A percentile compares a stretch with the other conserved stretches of the same genome.
These are phyloP conservation scores for Nasonia oneida DNA, from an alignment of 2,888 invertebrate species.

Conservation along the genomic window DNA sequence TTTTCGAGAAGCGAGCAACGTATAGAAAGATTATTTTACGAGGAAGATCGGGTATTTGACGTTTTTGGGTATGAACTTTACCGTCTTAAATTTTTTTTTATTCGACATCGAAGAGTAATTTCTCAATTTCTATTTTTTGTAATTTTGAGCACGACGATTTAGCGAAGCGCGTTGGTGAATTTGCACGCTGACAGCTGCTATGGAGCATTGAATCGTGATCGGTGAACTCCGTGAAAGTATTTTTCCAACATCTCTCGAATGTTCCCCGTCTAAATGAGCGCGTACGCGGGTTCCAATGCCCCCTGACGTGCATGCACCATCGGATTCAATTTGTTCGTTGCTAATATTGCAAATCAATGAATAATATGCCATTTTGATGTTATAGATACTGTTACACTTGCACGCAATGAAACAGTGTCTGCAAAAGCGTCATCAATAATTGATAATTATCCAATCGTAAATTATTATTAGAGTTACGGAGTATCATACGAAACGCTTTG, in stretches of 20 bases:
- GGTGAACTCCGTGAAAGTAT: slow-evolving; percentile 50
- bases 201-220: slow-evolving; percentile 16
- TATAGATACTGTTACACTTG: too few species aligned
- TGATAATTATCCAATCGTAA: slow-evolving; percentile 10
- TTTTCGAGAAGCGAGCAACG: not conserved
- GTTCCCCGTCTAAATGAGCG: slow-evolving; percentile 30
- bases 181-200: not conserved
- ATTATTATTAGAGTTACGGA: not conserved
- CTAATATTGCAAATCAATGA: too few species aligned
- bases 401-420: too few species aligned
- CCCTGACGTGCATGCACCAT: not conserved
- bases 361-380: too few species aligned
- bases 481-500: not conserved
- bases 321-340: not conserved
- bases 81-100: too few species aligned
- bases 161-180: too few species aligned
- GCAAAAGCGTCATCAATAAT: not conserved
- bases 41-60: not conserved
- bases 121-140: too few species aligned
- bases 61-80: too few species aligned
- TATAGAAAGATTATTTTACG: not conserved
- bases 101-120: too few species aligned
- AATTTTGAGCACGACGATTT: too few species aligned
- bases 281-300: not conserved
- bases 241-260: slow-evolving; percentile 51